These are phyloP conservation scores for Holacanthus passer DNA, from an alignment of 2,113 vertebrate genomes.

Conservation along the genomic window DNA sequence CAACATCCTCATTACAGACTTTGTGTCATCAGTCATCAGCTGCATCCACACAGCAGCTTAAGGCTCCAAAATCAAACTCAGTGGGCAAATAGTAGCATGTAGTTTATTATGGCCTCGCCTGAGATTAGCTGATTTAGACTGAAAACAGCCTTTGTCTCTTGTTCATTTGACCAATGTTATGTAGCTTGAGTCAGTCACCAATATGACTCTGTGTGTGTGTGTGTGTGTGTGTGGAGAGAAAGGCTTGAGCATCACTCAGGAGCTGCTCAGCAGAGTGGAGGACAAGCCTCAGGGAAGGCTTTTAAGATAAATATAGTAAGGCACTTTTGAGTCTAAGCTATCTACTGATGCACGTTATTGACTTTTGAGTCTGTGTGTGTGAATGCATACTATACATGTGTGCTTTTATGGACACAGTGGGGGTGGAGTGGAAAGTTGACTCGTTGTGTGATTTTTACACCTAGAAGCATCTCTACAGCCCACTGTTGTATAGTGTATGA, in stretches of 20 bases:
- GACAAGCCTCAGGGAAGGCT: slow-evolving; percentile 42
- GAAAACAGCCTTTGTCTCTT: background rate
- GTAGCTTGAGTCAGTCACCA: background rate
- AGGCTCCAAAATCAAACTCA: background rate
- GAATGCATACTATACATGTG: background rate
- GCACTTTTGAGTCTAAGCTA: slow-evolving; percentile 25
- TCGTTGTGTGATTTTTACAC: slow-evolving; percentile 9
- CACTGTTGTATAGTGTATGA: background rate
- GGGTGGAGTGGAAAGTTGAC: background rate
- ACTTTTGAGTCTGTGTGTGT: slow-evolving; percentile 1
- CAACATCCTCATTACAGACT: slow-evolving; percentile 36
- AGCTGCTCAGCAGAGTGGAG: background rate
- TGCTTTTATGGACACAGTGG: background rate
- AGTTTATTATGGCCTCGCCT: background rate
- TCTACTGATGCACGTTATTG: slow-evolving; percentile 26
- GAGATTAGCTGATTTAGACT: background rate
- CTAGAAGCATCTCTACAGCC: background rate
- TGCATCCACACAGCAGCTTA: background rate
- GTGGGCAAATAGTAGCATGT: background rate
- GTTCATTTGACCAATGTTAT: background rate
- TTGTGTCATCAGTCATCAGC: background rate
- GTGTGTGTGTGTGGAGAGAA: slow-evolving; percentile 2
- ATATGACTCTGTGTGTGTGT: slow-evolving; percentile 10
- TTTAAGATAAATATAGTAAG: slow-evolving; percentile 70
- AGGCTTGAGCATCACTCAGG: slow-evolving; percentile 5